A percentile compares a stretch with the other conserved stretches of the same genome.
phyloP scores from a whole-genome alignment of 35 echinoderm and acorn worm species.

The Diadema setosum region DNA sequence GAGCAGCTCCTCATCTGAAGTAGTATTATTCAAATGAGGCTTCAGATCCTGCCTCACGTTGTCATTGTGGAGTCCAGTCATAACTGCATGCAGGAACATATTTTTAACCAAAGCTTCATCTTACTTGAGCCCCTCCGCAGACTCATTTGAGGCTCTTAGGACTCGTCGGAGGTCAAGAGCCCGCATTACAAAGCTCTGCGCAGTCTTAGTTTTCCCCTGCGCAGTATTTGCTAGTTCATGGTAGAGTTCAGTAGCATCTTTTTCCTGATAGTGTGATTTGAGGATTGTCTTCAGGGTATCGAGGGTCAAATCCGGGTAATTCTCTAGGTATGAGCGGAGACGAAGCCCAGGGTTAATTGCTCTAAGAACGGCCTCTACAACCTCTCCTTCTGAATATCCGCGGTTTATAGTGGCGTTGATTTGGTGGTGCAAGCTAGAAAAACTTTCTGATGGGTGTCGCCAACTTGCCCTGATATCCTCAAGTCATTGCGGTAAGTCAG shows the following conservation, averaged over 20 bases:
- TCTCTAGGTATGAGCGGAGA: conserved; percentile 36
- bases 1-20: conserved; percentile 21
- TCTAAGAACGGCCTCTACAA: conserved; percentile 2
- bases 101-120: background rate
- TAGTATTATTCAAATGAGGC: background rate
- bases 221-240: conserved; percentile 41
- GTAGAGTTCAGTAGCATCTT: conserved; percentile 45
- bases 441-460: conserved; percentile 9
- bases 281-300: background rate
- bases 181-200: conserved; percentile 48
- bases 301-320: background rate
- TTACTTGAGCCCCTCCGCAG: background rate
- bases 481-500: background rate
- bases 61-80: conserved; percentile 32
- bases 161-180: conserved; percentile 43
- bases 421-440: conserved; percentile 5
- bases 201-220: background rate
- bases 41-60: conserved; percentile 32
- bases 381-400: conserved; percentile 1
- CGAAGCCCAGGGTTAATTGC: conserved; percentile 4
- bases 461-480: conserved; percentile 5
- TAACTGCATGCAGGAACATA: conserved; percentile 63
- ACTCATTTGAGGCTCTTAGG: conserved; percentile 13
- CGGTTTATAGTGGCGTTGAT: conserved; percentile 5
- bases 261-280: conserved; percentile 25